Evolutionary conservation across 1,140 invertebrate species (phyloP), one percentile per base, ranked within the genome.

Genomic region (Hermatobates lingyangjiaoensis): DNA sequence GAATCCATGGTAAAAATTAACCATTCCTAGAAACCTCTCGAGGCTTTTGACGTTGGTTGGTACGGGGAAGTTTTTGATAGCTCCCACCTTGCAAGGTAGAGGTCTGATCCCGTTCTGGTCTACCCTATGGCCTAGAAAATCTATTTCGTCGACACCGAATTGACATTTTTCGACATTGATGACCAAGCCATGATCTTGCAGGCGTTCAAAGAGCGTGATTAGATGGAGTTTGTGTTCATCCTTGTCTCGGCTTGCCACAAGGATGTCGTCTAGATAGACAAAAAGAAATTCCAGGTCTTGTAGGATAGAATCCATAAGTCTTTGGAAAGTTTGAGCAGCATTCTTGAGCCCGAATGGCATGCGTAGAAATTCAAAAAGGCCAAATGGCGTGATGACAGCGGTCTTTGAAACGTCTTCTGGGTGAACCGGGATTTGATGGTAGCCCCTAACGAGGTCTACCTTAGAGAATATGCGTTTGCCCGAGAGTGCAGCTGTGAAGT

Each of bases 261-360:
- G 59, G 27, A 78, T 65, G 56, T 76, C 74, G 54, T 76, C 74
- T 0, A 76, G 46, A 55, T 71, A 76, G 0, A 63, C 58, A 44
- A 63, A 58, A 45, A 26, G 52, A 49, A 65, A 71, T 27, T 61
- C 57, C 5, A 64, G 55, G 10, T 58, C 66, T 40, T 56, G 5
- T n/a, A 51, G 10, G 10, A 53, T 40, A 23, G 26, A 24, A 44
- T 51, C 42, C 20, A 57, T 54, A 27, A 54, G 54, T 25, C 53
- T 49, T 48, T 57, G 53, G 25, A 45, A 54, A 2, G 49, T 57
- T 57, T 57, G 53, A 15, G 48, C 25, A 7, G 50, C 47, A 42
- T 53, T 56, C 18, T 48, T 25, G 21, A 56, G 47, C 15, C 51
- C 54, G 45, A 50, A 57, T 1, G 25, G n/a, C n/a, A n/a, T n/a